Evolutionary conservation across 2,888 invertebrate species (phyloP), one percentile per base, ranked within the genome.

Genomic region (Nomada ferruginata): DNA sequence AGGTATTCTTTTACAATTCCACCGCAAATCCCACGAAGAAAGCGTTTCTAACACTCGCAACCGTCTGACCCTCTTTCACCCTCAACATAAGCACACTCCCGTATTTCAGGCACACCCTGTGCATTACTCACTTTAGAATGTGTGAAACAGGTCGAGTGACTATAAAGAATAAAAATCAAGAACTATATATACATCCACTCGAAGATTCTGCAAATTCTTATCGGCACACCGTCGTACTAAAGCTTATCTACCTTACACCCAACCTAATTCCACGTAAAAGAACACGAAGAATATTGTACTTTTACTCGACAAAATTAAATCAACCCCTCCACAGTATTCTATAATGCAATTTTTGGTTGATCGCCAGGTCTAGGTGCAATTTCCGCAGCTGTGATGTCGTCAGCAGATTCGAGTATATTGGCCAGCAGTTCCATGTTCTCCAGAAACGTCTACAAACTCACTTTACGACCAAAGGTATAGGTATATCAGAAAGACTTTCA

Each of bases 301-400:
- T 47, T 47, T 47, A 47, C 47, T 15, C 15, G 47, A 0, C 11
- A 29, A 23, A 15, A 15, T 15, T 23, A 47, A 47, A 26, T 11
- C 13, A 29, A 29, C 26, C 29, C 13, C n/a, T 0, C 11, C 15
- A 13, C 26, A 1, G 5, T 50, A 55, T 13, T 47, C 23, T 4
- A 26, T 20, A 64, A n/a, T 55, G 42, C 50, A 59, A 0, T 57
- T 4, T 13, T 44, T 10, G 53, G 57, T 75, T 57, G 36, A 47
- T 71, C 63, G 1, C 11, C 59, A 93, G 96, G 96, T 57, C 94
- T 97, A 29, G 96, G 96, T 18, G 96, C 96, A 7, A 96, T 97
- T 53, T 96, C 96, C 0, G 96, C 96, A 0, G 96, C 96, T 9
- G 96, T 96, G n/a, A 97, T 97, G 96, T 96, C 96, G 0, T 96